A percentile compares a stretch with the other conserved stretches of the same genome.
Conservation (phyloP, 2,113 vertebrate species). For the Polyodon spathula region DNA sequence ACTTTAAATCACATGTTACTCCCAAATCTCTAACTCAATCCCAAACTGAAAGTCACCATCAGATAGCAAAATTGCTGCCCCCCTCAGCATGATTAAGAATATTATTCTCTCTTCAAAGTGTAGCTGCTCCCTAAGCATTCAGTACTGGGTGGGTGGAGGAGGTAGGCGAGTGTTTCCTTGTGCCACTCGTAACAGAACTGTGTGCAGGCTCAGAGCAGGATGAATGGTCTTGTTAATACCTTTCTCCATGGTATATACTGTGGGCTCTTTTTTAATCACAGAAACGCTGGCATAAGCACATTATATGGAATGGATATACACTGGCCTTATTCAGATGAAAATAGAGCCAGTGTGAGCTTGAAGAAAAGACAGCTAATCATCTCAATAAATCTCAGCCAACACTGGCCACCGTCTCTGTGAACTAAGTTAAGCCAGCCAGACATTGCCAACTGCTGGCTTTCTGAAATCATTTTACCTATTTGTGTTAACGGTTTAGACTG, state of each 20-base stretch:
- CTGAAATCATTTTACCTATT: conserved; percentile 1
- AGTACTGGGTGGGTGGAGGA: too few species aligned
- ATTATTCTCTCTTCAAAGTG: too few species aligned
- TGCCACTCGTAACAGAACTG: too few species aligned
- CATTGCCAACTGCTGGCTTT: conserved; percentile 4
- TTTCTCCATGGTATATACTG: conserved; percentile 25
- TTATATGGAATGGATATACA: conserved; percentile 1
- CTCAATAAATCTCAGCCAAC: neutral
- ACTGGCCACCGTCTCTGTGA: neutral
- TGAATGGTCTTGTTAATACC: conserved; percentile 16
- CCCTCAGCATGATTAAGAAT: too few species aligned
- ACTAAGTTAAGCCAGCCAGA: conserved; percentile 10
- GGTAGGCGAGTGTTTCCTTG: too few species aligned
- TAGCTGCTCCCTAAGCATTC: too few species aligned
- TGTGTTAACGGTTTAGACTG: neutral
- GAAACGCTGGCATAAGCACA: neutral
- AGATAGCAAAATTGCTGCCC: too few species aligned
- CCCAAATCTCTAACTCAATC: too few species aligned
- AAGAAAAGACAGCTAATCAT: neutral
- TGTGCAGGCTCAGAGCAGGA: conserved; percentile 13
- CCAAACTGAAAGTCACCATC: too few species aligned
- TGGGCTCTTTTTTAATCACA: neutral
- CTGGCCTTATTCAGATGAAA: neutral
- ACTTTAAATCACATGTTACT: too few species aligned
- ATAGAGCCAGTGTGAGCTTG: neutral